phyloP scores from a whole-genome alignment of 2,797 vertebrate species.

The Cossypha polioptera region DNA sequence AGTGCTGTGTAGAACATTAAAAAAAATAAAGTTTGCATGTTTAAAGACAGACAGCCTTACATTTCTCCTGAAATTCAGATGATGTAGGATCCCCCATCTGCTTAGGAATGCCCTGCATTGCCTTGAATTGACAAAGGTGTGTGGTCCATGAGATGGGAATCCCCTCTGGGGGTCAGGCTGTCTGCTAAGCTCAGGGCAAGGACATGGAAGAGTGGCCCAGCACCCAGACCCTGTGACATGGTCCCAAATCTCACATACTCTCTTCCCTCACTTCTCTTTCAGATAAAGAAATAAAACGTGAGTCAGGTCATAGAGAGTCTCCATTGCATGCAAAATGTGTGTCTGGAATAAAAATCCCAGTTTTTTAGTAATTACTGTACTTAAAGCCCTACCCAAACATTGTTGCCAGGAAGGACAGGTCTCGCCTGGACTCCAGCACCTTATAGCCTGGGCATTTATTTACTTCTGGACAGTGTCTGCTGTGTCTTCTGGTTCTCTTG shows the following conservation, averaged over 20 bases:
- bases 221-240: fast-evolving
- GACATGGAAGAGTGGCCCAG: fast-evolving
- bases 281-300: not conserved
- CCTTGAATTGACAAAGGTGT: not conserved
- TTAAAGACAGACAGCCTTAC: not conserved
- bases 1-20: not conserved
- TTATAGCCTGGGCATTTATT: not conserved
- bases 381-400: not conserved
- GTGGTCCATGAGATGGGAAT: not conserved
- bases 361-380: not conserved
- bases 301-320: not conserved
- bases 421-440: not conserved
- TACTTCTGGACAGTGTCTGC: not conserved
- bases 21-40: not conserved
- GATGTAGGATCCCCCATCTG: not conserved
- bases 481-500: not conserved
- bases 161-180: not conserved
- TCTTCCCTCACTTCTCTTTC: not conserved
- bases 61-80: not conserved
- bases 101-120: not conserved
- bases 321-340: not conserved
- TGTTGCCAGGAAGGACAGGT: not conserved
- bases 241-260: not conserved
- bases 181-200: not conserved
- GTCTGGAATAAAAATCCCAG: not conserved